phyloP scores from a whole-genome alignment of 2,113 vertebrate genomes.

The Neofelis nebulosa region DNA sequence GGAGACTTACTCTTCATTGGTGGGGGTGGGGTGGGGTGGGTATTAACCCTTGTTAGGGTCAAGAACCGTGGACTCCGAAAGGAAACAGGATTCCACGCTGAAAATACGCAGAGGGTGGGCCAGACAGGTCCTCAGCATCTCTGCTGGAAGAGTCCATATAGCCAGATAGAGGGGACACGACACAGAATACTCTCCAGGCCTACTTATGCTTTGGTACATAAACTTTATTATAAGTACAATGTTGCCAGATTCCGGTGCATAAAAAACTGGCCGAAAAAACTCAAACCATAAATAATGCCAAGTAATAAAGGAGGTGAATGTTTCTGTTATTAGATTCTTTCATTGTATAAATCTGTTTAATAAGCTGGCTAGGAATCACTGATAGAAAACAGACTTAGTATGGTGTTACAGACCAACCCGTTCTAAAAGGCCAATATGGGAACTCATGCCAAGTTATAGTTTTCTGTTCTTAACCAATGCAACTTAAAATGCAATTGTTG shows the following conservation, averaged over 20 bases:
- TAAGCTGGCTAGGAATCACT: slow-evolving; percentile 88
- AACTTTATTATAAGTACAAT: slow-evolving; percentile 84
- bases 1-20: not conserved
- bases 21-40: not conserved
- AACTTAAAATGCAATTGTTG: slow-evolving; percentile 85
- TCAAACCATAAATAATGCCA: slow-evolving; percentile 88
- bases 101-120: slow-evolving; percentile 29
- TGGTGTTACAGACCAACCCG: slow-evolving; percentile 87
- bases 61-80: slow-evolving; percentile 33
- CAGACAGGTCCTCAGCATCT: not conserved
- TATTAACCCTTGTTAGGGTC: slow-evolving; percentile 1
- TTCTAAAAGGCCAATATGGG: slow-evolving; percentile 79
- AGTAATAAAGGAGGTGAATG: slow-evolving; percentile 90
- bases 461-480: slow-evolving; percentile 83
- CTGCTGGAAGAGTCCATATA: slow-evolving; percentile 24
- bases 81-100: not conserved
- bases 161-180: slow-evolving; percentile 53
- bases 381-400: slow-evolving; percentile 90
- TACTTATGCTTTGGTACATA: slow-evolving; percentile 82
- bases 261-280: slow-evolving; percentile 87
- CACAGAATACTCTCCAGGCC: slow-evolving; percentile 68
- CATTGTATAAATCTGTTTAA: slow-evolving; percentile 92
- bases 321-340: slow-evolving; percentile 91
- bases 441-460: slow-evolving; percentile 83
- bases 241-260: slow-evolving; percentile 85